Base-by-base conservation (phyloP, 2,113 vertebrate species). In the Hyaena hyaena region DNA sequence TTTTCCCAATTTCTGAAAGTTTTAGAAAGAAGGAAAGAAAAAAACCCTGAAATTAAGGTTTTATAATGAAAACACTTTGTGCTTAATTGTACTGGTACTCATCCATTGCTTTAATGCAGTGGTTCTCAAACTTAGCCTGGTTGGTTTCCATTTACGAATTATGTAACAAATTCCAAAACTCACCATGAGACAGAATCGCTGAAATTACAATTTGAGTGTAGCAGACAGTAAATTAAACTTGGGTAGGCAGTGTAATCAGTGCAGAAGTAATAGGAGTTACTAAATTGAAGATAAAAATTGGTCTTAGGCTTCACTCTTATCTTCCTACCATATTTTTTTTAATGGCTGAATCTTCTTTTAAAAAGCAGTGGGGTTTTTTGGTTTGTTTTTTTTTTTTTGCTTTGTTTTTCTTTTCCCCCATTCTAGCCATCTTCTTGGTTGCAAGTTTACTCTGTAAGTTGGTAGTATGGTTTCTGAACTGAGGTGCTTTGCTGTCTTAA, bases 401-500 rank as follows among this genome's bases (percentile, higher is more conserved):
- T 55, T 87, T 68, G 31, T 93, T 96, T 97, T 23, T 83, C 61
- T 74, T 7, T 90, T 94, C 61, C 23, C 43, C 82, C 35, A 9
- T 15, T 95, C 53, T 12, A 61, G 79, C 86, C 90, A 94, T 94
- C 45, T 55, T 95, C 48, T 63, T 33, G 74, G 71, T 97, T 80
- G 97, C 95, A 97, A 35, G 63, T 97, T 97, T 43, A 50, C 53
- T 63, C 53, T 96, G 1, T 91, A 92, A 97, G 93, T 90, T 97
- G 90, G 98, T 97, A 80, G 95, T 66, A 86, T 85, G 91, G 55
- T 95, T 96, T 92, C 23, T 87, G 80, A 95, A 82, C 90, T 92
- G 50, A 95, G 92, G 90, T 96, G 84, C 97, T 97, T 97, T 95
- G 16, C 92, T 88, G 28, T 96, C 80, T 98, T 97, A 92, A 97